phyloP scores from a whole-genome alignment of 2,888 invertebrate genomes.

The Leptinotarsa rubiginosa region DNA sequence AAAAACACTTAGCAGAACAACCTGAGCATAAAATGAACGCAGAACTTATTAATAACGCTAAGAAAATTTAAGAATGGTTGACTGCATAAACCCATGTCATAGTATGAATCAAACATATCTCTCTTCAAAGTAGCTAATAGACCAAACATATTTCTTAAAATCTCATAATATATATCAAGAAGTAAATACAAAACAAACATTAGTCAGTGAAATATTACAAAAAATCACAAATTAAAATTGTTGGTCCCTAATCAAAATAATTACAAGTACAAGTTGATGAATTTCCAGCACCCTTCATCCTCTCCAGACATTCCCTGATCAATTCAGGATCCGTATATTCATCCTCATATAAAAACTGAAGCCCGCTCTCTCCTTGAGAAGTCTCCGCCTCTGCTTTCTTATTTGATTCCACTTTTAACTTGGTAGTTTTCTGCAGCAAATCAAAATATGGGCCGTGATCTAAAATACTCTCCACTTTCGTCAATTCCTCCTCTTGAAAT shows the following conservation, averaged over 20 bases:
- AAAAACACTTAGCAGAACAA: no score
- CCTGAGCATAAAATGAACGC: no score
- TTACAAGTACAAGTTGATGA: constrained; percentile 51
- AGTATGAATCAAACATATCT: background rate
- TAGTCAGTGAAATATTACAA: background rate
- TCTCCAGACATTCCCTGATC: constrained; percentile 49
- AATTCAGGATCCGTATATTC: constrained; percentile 50
- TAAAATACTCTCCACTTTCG: constrained; percentile 44
- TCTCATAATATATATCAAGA: background rate
- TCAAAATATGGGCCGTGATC: constrained; percentile 53
- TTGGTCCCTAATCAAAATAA: constrained; percentile 42
- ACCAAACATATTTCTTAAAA: background rate
- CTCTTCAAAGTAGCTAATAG: background rate
- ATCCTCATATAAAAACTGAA: constrained; percentile 52
- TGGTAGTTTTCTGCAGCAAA: constrained; percentile 52
- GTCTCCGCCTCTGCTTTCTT: constrained; percentile 42
- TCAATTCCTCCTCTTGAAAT: constrained; percentile 19
- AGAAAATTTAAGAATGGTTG: no score
- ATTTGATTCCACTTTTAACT: constrained; percentile 42
- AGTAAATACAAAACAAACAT: background rate
- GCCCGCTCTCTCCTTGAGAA: constrained; percentile 41
- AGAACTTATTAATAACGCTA: no score
- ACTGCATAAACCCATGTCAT: no score
- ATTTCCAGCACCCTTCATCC: constrained; percentile 44
- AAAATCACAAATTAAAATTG: constrained; percentile 8